phyloP scores from a whole-genome alignment of 2,888 invertebrate species.

The Noctua pronuba region DNA sequence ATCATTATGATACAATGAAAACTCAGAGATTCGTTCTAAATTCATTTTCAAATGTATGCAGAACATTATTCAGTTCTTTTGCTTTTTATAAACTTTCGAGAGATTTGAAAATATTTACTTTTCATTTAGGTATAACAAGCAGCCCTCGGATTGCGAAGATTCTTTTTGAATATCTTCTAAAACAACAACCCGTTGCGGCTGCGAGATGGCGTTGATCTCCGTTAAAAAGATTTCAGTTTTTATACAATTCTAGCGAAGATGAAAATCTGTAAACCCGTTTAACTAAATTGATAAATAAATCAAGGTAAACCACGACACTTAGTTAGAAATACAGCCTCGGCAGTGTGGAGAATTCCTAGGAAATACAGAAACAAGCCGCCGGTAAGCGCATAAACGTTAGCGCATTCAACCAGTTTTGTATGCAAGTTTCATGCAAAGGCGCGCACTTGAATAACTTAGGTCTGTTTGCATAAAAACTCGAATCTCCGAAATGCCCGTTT shows the following conservation, averaged over 20 bases:
- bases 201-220: conserved; percentile 46
- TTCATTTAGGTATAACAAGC: conserved; percentile 69
- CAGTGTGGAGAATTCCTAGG: conserved; percentile 49
- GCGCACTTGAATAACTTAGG: conserved; percentile 88
- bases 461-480: conserved; percentile 89
- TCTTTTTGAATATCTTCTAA: conserved; percentile 65
- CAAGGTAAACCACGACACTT: conserved; percentile 58
- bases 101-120: conserved; percentile 70
- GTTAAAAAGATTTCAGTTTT: conserved; percentile 52
- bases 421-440: conserved; percentile 86
- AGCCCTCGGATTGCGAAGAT: conserved; percentile 55
- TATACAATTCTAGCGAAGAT: conserved; percentile 27
- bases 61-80: conserved; percentile 61
- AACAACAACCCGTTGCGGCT: conserved; percentile 55
- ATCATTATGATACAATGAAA: conserved; percentile 50
- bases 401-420: conserved; percentile 84
- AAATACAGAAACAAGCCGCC: conserved; percentile 67
- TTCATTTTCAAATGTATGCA: conserved; percentile 63
- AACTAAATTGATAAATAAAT: conserved; percentile 66
- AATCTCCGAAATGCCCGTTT: conserved; percentile 87
- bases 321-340: conserved; percentile 63
- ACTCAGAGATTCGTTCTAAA: conserved; percentile 52
- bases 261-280: conserved; percentile 51
- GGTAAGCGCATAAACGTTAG: conserved; percentile 79
- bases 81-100: conserved; percentile 54